Conservation (phyloP, 2,888 invertebrate genomes). For the Pocota personata region DNA sequence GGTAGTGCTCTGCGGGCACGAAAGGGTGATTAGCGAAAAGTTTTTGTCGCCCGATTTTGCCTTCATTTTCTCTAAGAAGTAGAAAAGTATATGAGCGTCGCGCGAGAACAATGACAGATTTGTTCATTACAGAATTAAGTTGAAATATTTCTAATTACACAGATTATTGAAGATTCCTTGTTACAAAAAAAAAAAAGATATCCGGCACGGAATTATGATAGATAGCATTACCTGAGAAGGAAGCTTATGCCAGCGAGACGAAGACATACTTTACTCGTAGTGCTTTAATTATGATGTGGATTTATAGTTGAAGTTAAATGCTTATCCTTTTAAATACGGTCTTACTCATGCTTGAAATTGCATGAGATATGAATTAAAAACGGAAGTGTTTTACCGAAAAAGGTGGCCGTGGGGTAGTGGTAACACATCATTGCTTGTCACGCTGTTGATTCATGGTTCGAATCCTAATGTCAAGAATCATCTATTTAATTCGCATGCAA, state of each 20-base stretch:
- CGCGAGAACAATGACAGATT: constrained; percentile 66
- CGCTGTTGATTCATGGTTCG: no score
- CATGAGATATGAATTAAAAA: background rate
- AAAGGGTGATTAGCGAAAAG: constrained; percentile 65
- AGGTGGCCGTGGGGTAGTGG: no score
- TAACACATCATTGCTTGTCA: no score
- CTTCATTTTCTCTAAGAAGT: constrained; percentile 17
- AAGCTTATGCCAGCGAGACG: background rate
- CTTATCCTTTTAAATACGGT: background rate
- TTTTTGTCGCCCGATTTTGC: constrained; percentile 53
- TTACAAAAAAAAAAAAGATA: background rate
- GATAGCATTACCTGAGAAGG: background rate
- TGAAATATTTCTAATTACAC: constrained; percentile 64
- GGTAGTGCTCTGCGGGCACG: constrained; percentile 52
- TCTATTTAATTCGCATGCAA: no score
- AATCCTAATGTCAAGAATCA: no score
- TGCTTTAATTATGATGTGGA: background rate
- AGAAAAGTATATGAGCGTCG: constrained; percentile 9
- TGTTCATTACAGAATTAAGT: constrained; percentile 59
- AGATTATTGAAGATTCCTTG: constrained; percentile 41
- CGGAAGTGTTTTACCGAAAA: background rate
- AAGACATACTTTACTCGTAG: background rate
- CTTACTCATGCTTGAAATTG: background rate
- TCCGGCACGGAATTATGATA: background rate
- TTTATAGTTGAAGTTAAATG: background rate